Evolutionary conservation across 2,113 vertebrate species (phyloP).

Genomic region (Rhinoptilus africanus): DNA sequence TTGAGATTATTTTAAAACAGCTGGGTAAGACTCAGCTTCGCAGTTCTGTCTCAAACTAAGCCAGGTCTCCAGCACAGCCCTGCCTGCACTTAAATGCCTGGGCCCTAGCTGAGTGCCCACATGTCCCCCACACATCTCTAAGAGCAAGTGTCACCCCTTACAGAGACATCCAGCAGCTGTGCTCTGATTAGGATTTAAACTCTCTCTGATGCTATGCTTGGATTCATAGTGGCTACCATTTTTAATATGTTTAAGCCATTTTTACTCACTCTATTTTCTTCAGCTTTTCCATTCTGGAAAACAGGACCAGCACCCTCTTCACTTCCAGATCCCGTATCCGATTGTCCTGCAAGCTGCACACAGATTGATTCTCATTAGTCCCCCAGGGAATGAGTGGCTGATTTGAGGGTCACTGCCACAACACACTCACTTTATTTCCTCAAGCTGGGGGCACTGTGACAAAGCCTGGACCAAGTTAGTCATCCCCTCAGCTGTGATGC

Average conservation of each 20-base stretch:
- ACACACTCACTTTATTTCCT: conserved; percentile 83
- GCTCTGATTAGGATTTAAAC: not conserved
- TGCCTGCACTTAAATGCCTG: not conserved
- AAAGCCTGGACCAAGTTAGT: conserved; percentile 72
- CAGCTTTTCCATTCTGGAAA: conserved; percentile 72
- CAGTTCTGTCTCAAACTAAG: not conserved
- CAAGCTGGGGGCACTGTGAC: conserved; percentile 74
- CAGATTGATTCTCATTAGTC: not conserved
- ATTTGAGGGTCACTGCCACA: not conserved
- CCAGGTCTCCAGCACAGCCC: not conserved
- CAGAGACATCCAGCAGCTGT: not conserved
- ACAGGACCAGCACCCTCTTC: conserved; percentile 50
- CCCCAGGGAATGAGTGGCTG: accelerated
- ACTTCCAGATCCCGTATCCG: conserved; percentile 73
- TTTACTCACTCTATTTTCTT: conserved; percentile 78
- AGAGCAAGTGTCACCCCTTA: not conserved
- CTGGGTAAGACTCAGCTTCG: not conserved
- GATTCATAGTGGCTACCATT: not conserved
- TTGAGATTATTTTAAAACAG: not conserved
- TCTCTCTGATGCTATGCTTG: not conserved
- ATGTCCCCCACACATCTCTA: not conserved
- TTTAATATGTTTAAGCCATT: not conserved
- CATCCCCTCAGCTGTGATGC: conserved; percentile 77
- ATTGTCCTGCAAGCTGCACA: conserved; percentile 84
- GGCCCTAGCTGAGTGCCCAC: not conserved